phyloP scores from a whole-genome alignment of 2,797 vertebrate genomes.

The Platalea minor region DNA sequence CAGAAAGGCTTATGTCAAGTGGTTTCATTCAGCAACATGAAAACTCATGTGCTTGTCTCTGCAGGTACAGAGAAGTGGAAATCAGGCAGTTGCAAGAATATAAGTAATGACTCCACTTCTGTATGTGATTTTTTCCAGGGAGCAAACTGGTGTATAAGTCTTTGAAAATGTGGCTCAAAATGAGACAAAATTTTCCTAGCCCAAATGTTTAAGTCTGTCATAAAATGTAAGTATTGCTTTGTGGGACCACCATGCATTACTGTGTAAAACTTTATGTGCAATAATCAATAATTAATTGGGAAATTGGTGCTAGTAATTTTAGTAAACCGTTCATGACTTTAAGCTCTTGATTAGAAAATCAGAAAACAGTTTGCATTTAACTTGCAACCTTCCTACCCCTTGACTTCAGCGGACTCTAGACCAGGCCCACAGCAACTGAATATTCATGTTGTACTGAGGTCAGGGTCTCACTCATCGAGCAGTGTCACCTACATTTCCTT shows the following conservation, averaged over 20 bases:
- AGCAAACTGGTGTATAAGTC: neutral
- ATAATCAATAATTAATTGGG: neutral
- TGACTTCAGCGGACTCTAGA: neutral
- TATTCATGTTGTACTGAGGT: neutral
- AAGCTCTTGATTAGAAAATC: neutral
- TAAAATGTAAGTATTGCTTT: neutral
- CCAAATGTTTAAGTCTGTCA: neutral
- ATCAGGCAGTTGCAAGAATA: slow-evolving; percentile 10
- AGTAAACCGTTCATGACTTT: neutral
- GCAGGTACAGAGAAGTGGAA: slow-evolving; percentile 40
- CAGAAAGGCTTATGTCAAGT: slow-evolving; percentile 54
- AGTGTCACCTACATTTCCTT: fast-evolving
- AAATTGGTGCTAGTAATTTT: neutral
- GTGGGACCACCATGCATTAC: neutral
- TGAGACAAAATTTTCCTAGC: neutral
- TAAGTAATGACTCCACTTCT: neutral
- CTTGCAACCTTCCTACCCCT: neutral
- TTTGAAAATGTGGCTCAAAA: neutral
- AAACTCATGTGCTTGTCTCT: slow-evolving; percentile 1
- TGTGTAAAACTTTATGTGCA: neutral
- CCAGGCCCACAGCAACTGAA: neutral
- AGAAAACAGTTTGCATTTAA: neutral
- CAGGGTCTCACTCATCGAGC: fast-evolving
- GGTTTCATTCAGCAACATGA: slow-evolving; percentile 28
- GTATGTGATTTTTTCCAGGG: neutral